Percentiles rank a stretch among this genome's conserved stretches.
phyloP scores from a whole-genome alignment of 1,140 invertebrate genomes.

The Camponotus vicinus region DNA sequence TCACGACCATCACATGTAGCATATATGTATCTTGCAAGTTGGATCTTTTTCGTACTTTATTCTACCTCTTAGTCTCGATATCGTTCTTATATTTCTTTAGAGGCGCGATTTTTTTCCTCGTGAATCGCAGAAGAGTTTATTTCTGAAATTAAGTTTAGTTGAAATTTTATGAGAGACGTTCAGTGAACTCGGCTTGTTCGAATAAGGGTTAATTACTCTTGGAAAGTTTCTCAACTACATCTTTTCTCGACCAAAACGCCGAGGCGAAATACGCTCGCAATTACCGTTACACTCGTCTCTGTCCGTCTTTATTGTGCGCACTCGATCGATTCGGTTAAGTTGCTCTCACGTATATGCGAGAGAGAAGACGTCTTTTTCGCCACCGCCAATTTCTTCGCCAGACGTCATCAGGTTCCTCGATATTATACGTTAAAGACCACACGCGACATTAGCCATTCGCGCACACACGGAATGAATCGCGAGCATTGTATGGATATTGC shows the following conservation, averaged over 20 bases:
- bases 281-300: neutral
- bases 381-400: neutral
- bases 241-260: slow-evolving; percentile 8
- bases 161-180: slow-evolving; percentile 15
- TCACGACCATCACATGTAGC: neutral
- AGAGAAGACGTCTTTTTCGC: neutral
- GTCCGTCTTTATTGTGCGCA: neutral
- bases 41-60: slow-evolving; percentile 7
- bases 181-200: neutral
- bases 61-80: slow-evolving; percentile 14
- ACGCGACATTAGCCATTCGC: neutral
- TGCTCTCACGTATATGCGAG: neutral
- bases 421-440: neutral
- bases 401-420: neutral
- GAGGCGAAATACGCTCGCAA: slow-evolving; percentile 15
- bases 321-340: neutral
- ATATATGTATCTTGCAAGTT: neutral
- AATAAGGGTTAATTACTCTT: slow-evolving; percentile 29
- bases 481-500: slow-evolving; percentile 59
- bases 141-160: neutral
- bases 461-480: slow-evolving; percentile 5
- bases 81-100: neutral
- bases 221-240: slow-evolving; percentile 33
- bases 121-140: neutral
- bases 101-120: neutral